Conservation (phyloP, 2,113 vertebrate species). For the cat (Felis catus) region DNA sequence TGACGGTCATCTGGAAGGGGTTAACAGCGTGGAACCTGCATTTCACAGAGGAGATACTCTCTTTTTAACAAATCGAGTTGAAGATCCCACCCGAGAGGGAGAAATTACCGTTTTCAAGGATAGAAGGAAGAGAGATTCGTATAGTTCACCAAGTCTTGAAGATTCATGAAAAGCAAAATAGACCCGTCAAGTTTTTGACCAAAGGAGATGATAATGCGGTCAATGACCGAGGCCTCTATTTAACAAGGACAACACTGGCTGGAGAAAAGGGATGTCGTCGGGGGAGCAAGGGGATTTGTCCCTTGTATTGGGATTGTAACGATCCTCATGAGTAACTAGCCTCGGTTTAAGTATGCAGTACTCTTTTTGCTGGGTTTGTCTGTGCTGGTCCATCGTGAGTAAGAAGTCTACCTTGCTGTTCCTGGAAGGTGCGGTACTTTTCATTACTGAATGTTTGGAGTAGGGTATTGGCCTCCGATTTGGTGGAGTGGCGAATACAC, state of each 20-base stretch:
- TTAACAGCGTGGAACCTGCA: conserved; percentile 98
- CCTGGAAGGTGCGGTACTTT: conserved; percentile 65
- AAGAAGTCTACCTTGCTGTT: conserved; percentile 72
- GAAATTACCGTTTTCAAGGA: conserved; percentile 99
- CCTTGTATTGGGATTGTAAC: conserved; percentile 99
- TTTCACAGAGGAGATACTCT: conserved; percentile 98
- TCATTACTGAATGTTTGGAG: conserved; percentile 68
- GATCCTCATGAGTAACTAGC: conserved; percentile 99
- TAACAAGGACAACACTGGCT: conserved; percentile 97
- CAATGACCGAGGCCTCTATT: conserved; percentile 97
- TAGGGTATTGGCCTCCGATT: conserved; percentile 47
- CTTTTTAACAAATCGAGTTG: conserved; percentile 95
- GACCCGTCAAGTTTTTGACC: conserved; percentile 98
- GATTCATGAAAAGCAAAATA: conserved; percentile 98
- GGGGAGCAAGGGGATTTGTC: conserved; percentile 96
- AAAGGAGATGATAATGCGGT: conserved; percentile 98
- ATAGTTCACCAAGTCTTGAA: conserved; percentile 98
- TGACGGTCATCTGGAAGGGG: conserved; percentile 99
- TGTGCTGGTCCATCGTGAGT: conserved; percentile 97
- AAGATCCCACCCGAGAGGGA: conserved; percentile 98
- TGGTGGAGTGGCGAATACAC: conserved; percentile 64
- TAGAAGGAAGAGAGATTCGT: conserved; percentile 98
- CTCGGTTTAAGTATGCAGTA: conserved; percentile 99
- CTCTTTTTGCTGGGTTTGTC: conserved; percentile 96
- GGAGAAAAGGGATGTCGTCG: conserved; percentile 98